Base-by-base conservation (phyloP, 1,140 invertebrate genomes). In the Uloborus diversus region DNA sequence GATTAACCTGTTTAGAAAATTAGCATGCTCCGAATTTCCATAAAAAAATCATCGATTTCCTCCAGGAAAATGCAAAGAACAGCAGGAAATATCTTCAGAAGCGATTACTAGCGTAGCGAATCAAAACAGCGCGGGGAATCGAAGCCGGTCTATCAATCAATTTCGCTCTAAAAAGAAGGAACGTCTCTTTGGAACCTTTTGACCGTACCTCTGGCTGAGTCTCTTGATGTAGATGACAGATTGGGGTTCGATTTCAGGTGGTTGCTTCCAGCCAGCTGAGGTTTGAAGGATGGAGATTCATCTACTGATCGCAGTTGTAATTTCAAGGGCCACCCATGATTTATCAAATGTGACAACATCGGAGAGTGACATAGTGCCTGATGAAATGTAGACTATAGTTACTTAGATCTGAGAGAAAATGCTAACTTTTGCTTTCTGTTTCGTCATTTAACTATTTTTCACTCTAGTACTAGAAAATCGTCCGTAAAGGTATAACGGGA, bases 181-280 rank as follows among this genome's bases (percentile, higher is more conserved):
- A 42, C 37, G 53, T 33, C 30, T 73, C 56, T 28, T 1, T 11
- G n/a, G 30, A 25, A 62, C 61, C 61, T 64, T 53, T 62, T 64
- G 71, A 64, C 42, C 28, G 4, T 20, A 61, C 42, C 71, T 28
- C n/a, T 14, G 56, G 47, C 51, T 37, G 69, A 25, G 53, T 14
- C 5, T 7, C 20, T 64, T 64, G 59, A 75, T 51, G 57, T 47
- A 64, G 47, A 33, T 75, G 71, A 75, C 71, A 75, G 71, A 75
- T 64, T 75, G 71, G 59, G 71, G 71, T 64, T 47, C 20, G 17
- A 17, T 62, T 27, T 62, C 27, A 62, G 13, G n/a, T 28, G 27
- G 5, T 30, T 28, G 14, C 59, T 33, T 14, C n/a, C n/a, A 4
- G n/a, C 53, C 49, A 53, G 25, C 27, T 13, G 20, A 30, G 25